Evolutionary conservation across 2,113 vertebrate species (phyloP), one percentile per base, ranked within the genome.

Genomic region (Halcyon malimbica): DNA sequence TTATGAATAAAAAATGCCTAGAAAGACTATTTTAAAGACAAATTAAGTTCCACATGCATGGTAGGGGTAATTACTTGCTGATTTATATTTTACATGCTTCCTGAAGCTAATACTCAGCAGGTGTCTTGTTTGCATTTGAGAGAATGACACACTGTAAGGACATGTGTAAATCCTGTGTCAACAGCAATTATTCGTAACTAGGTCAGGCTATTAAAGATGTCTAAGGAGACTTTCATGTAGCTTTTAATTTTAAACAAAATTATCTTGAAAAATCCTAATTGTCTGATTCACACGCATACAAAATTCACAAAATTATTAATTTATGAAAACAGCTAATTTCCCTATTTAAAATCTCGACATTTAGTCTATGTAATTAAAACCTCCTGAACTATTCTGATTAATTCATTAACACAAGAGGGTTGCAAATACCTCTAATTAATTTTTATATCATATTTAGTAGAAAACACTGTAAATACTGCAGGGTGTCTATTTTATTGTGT

Each of bases 111-210:
- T 82, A 78, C 46, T 89, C 78, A 90, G 76, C 76, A 95, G 67
- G 42, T 77, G 20, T 85, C 91, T 92, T 86, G 75, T 91, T 95
- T 96, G 53, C 48, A 51, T 87, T 84, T 87, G 44, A 92, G 68
- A 83, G 93, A 92, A 87, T 70, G 79, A 74, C 76, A 81, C 9
- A 46, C 10, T 63, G 46, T 94, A 63, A 85, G 41, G 73, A 77
- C 37, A 62, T 24, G 75, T 92, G 53, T 80, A 94, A 96, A 90
- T 89, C 57, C 54, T 82, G 16, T 86, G 71, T 78, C 83, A 92
- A 83, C 75, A 83, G 60, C 65, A 95, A 74, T 93, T 92, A 89
- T 78, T 96, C 37, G 60, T 86, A 60, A 92, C 23, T 73, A 87
- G 53, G 35, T 76, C 71, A 86, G 46, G 39, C 35, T 79, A 68